These are phyloP conservation scores for Heliconius charithonia DNA, from an alignment of 2,888 invertebrate genomes.

Conservation along the genomic window DNA sequence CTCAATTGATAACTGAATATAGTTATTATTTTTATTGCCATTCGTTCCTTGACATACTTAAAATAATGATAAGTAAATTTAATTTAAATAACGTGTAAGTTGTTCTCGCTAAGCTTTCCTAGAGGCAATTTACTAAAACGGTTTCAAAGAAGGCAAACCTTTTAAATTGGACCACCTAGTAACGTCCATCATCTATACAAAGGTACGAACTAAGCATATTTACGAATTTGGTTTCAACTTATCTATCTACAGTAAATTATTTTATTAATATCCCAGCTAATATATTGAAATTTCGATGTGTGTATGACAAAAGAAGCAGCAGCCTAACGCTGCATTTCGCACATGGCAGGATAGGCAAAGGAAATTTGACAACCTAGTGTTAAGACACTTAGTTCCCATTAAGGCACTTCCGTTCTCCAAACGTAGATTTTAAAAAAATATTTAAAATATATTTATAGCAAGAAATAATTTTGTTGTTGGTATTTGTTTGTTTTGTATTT, in stretches of 20 bases:
- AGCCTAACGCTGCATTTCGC: too few species aligned
- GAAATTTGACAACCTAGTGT: too few species aligned
- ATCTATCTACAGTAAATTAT: not conserved
- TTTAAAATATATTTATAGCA: not conserved
- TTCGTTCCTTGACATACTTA: conserved; percentile 15
- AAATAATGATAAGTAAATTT: conserved; percentile 22
- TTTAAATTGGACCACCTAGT: conserved; percentile 18
- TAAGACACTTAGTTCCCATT: too few species aligned
- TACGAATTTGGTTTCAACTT: not conserved
- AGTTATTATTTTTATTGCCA: conserved; percentile 19
- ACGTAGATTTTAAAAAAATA: too few species aligned
- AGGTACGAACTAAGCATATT: not conserved
- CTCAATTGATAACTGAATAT: conserved; percentile 14
- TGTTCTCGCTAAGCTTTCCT: not conserved
- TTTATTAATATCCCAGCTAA: not conserved
- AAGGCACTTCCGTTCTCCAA: too few species aligned
- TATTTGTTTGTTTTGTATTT: conserved; percentile 10
- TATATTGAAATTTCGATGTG: not conserved
- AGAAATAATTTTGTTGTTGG: not conserved
- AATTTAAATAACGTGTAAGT: conserved; percentile 2
- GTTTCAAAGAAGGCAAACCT: not conserved
- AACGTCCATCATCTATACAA: not conserved
- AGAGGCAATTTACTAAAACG: conserved; percentile 8
- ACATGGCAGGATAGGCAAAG: too few species aligned
- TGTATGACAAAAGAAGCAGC: not conserved